Conservation (phyloP, 2,888 invertebrate species). For the Cancer borealis region DNA sequence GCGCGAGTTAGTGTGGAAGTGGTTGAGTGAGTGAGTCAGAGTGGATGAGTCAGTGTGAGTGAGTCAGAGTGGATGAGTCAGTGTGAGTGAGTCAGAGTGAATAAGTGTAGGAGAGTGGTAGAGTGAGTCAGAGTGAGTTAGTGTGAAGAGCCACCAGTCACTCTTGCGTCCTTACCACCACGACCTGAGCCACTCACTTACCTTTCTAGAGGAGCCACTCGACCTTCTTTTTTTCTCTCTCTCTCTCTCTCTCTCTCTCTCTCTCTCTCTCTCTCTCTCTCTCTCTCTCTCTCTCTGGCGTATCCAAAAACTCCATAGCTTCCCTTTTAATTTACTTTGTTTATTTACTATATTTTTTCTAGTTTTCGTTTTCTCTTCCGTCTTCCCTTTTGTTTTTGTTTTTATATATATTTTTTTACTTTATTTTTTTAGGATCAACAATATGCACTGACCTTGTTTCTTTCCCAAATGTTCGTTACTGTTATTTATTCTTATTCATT, state of each 20-base stretch:
- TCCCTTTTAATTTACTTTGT: neutral
- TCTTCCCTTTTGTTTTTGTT: neutral
- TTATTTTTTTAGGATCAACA: no score
- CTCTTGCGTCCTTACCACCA: neutral
- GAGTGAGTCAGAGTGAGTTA: conserved; percentile 32
- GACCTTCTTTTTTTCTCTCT: neutral
- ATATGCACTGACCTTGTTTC: no score
- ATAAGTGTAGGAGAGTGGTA: conserved; percentile 14
- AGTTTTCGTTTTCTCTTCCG: no score
- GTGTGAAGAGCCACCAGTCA: neutral
- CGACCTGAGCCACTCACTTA: neutral
- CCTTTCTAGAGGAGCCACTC: neutral
- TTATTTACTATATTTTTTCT: neutral
- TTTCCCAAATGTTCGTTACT: no score
- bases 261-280: no score
- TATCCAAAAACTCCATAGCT: no score
- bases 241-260: conserved; percentile 5
- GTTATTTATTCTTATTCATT: no score
- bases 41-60: neutral
- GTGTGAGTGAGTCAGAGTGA: neutral
- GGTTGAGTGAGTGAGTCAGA: conserved; percentile 25
- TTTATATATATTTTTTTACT: neutral
- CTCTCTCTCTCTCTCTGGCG: no score
- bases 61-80: neutral
- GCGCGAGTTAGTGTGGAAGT: no score